Conservation (phyloP, 2,113 vertebrate species). For the Elephas maximus region DNA sequence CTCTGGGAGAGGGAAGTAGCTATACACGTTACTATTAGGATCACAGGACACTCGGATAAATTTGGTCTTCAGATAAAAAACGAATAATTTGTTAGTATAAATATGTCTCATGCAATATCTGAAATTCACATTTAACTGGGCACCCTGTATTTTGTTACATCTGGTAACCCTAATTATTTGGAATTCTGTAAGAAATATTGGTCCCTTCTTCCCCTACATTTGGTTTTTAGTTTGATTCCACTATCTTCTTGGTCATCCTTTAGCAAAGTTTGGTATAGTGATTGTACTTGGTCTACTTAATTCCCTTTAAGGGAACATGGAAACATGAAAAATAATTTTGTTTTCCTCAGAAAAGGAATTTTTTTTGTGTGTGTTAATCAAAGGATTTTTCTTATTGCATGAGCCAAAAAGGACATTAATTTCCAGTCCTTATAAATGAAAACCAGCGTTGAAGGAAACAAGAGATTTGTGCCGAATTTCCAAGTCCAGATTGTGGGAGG, state of each 20-base stretch:
- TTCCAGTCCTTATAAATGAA: constrained; percentile 72
- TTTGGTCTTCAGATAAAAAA: constrained; percentile 50
- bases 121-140: neutral
- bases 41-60: neutral
- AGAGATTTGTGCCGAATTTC: constrained; percentile 62
- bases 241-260: neutral
- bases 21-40: neutral
- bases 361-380: constrained; percentile 56
- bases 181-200: constrained; percentile 42
- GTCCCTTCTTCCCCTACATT: neutral
- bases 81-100: neutral
- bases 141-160: constrained; percentile 22
- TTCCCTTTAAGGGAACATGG: constrained; percentile 68
- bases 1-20: neutral
- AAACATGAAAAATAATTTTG: constrained; percentile 69
- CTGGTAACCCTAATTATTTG: constrained; percentile 9
- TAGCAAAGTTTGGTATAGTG: constrained; percentile 45
- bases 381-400: constrained; percentile 70
- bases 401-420: constrained; percentile 75
- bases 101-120: no score
- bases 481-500: neutral
- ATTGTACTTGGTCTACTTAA: constrained; percentile 68
- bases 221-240: constrained; percentile 8
- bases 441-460: constrained; percentile 69
- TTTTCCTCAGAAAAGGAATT: constrained; percentile 68